A percentile compares a stretch with the other conserved stretches of the same genome.
Evolutionary conservation across 2,888 invertebrate genomes (phyloP).

Genomic region (Melanotus villosus): DNA sequence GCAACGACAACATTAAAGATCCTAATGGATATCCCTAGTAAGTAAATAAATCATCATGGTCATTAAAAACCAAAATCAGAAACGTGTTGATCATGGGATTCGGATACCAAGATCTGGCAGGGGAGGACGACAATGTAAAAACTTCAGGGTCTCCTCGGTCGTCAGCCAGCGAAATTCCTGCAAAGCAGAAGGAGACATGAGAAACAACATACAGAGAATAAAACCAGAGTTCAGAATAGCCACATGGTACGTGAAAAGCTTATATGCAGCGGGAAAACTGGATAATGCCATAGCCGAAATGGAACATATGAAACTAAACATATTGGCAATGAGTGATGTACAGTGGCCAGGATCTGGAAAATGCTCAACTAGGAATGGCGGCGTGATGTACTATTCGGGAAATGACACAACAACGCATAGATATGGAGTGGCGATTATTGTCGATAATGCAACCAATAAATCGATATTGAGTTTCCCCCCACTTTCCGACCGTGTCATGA

Average conservation of each 20-base stretch:
- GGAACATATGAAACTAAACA: slow-evolving; percentile 35
- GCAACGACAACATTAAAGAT: background rate
- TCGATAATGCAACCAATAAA: background rate
- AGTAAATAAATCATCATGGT: background rate
- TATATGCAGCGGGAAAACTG: slow-evolving; percentile 35
- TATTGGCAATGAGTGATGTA: slow-evolving; percentile 36
- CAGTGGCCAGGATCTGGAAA: slow-evolving; percentile 37
- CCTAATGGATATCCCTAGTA: slow-evolving; percentile 1
- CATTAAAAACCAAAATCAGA: background rate
- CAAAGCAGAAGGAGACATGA: no score
- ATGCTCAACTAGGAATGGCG: background rate
- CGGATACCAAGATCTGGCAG: no score
- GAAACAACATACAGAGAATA: no score
- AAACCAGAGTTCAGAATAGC: slow-evolving; percentile 35
- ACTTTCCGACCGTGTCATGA: background rate
- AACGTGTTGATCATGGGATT: no score
- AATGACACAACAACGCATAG: background rate
- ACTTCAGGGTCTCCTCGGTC: no score
- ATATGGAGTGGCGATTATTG: slow-evolving; percentile 9
- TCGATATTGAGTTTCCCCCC: background rate
- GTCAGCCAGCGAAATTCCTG: no score
- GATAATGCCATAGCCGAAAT: slow-evolving; percentile 42
- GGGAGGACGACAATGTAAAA: no score
- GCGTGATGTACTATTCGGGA: background rate
- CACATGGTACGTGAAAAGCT: slow-evolving; percentile 40